Evolutionary conservation across 1,140 invertebrate genomes (phyloP).

Genomic region (Drosophila neocordata): DNA sequence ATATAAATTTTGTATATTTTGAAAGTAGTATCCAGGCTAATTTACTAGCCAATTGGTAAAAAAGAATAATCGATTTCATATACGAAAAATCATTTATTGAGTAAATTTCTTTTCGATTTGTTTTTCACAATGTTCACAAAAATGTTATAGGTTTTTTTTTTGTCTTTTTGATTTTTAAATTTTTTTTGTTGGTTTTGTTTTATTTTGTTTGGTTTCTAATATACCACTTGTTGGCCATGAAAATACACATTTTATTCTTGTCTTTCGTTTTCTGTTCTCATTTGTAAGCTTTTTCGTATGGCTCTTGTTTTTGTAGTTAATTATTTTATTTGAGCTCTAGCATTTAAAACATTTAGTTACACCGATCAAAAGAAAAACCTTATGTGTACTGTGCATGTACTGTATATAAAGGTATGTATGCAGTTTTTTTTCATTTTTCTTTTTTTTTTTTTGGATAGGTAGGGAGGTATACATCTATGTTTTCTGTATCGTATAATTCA

Average conservation of each 20-base stretch:
- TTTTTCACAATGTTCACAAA: constrained; percentile 76
- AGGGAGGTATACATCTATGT: constrained; percentile 23
- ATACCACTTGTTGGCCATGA: constrained; percentile 47
- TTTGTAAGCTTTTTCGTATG: constrained; percentile 30
- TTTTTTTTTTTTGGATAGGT: constrained; percentile 24
- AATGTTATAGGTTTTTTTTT: constrained; percentile 53
- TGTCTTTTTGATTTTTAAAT: constrained; percentile 14
- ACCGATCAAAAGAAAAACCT: constrained; percentile 61
- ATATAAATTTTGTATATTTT: too few relatives aligned
- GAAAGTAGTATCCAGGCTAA: too few relatives aligned
- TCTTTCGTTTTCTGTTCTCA: constrained; percentile 21
- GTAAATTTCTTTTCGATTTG: constrained; percentile 74
- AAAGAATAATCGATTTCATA: constrained; percentile 26
- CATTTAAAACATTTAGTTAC: constrained; percentile 70
- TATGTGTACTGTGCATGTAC: constrained; percentile 45
- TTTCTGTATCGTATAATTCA: constrained; percentile 1
- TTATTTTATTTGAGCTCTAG: constrained; percentile 51
- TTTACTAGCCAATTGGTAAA: background rate
- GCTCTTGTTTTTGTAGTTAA: constrained; percentile 29
- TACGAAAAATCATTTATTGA: constrained; percentile 80
- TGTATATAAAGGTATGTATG: constrained; percentile 36
- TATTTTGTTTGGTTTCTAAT: constrained; percentile 50
- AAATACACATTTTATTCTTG: constrained; percentile 32
- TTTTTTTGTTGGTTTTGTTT: constrained; percentile 14
- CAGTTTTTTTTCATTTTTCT: too few relatives aligned